These are phyloP conservation scores for Brenthis daphne DNA, from an alignment of 2,888 invertebrate genomes.

Conservation along the genomic window DNA sequence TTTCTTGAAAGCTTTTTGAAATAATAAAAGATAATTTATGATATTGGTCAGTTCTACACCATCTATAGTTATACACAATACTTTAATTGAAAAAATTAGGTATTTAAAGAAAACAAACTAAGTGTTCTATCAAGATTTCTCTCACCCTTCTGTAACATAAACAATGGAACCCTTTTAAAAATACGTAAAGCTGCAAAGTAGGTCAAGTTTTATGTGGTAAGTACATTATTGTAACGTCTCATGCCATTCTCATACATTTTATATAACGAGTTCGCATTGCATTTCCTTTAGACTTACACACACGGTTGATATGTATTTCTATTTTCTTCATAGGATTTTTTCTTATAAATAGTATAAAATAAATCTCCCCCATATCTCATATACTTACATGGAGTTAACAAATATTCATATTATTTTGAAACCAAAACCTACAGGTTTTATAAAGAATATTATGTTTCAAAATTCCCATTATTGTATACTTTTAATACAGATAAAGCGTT, in stretches of 20 bases:
- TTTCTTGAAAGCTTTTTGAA: too few species aligned
- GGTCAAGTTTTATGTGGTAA: constrained; percentile 6
- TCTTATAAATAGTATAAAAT: not conserved
- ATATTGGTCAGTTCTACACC: too few species aligned
- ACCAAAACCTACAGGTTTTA: too few species aligned
- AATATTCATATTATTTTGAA: too few species aligned
- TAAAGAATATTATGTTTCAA: too few species aligned
- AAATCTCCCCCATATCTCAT: too few species aligned
- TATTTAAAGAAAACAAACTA: constrained; percentile 8
- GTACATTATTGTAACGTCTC: constrained; percentile 13
- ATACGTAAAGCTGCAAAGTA: not conserved
- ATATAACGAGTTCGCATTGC: constrained; percentile 9
- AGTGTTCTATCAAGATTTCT: constrained; percentile 1
- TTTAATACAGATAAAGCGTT: too few species aligned
- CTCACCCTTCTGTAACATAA: constrained; percentile 7
- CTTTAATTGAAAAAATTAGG: not conserved
- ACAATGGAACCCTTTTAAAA: constrained; percentile 10
- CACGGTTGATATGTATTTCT: constrained; percentile 1
- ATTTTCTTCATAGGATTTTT: not conserved
- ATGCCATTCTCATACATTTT: constrained; percentile 8
- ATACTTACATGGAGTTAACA: too few species aligned
- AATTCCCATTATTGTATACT: too few species aligned
- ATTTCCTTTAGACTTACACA: not conserved
- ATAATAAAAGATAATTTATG: too few species aligned
- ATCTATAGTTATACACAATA: too few species aligned